Evolutionary conservation across 2,888 invertebrate species (phyloP), one percentile per base, ranked within the genome.

Genomic region (Drosophila rubida): DNA sequence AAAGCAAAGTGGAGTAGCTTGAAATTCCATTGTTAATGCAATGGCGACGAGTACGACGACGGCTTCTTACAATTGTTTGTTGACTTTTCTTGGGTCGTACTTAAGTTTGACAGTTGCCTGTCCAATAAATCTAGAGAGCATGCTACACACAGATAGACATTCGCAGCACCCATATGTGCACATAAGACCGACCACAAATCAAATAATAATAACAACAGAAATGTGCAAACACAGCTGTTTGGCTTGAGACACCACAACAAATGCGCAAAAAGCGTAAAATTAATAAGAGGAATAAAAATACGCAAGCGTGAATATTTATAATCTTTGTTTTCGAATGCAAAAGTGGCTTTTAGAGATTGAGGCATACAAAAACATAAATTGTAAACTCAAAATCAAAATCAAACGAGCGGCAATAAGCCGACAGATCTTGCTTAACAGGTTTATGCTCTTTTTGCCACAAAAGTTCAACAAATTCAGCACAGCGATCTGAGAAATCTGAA

Each of bases 181-280:
- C 14, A 19, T n/a, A 57, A 30, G 9, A 22, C 30, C 51, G 9
- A 22, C 30, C 51, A 61, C 19, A 30, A 72, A 53, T 55, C 32
- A 62, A 41, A 49, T 45, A 67, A 35, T 23, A 59, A 61, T 50
- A 59, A 59, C 6, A 58, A 46, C 23, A 9, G 14, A 60, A 70
- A 60, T 69, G 61, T 63, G 63, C 77, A 78, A 78, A 83, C 75
- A 82, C 82, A 81, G 85, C 85, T 81, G 81, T 79, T 84, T 79
- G 16, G 22, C 46, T 53, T 55, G 0, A 22, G 30, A 23, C 25
- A 16, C 39, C 49, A 11, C 2, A 11, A 16, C 37, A 58, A 49
- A 59, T 19, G 59, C 51, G 42, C 11, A 50, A 71, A 55, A 30
- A 57, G n/a, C n/a, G n/a, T n/a, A n/a, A n/a, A n/a, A n/a, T n/a